phyloP scores from a whole-genome alignment of 2,113 vertebrate species.

The Tympanuchus pallidicinctus region DNA sequence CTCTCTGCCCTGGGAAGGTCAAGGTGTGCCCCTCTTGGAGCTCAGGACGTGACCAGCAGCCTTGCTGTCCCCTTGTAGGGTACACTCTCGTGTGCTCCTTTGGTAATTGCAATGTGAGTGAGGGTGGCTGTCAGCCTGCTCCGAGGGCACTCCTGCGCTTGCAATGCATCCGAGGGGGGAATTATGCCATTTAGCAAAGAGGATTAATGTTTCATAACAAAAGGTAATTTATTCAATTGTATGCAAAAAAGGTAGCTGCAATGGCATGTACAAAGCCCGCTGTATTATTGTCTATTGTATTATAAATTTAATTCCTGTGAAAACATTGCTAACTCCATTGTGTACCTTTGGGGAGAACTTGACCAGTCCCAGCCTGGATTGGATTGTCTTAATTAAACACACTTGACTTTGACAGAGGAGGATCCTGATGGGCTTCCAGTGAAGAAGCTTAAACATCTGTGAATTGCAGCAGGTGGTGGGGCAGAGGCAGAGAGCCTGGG shows the following conservation, averaged over 20 bases:
- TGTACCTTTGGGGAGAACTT: slow-evolving; percentile 68
- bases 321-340: slow-evolving; percentile 61
- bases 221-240: slow-evolving; percentile 81
- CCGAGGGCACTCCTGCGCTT: slow-evolving; percentile 50
- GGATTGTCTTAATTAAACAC: slow-evolving; percentile 70
- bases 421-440: slow-evolving; percentile 54
- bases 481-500: not conserved
- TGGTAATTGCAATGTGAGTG: fast-evolving
- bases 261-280: slow-evolving; percentile 19
- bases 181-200: slow-evolving; percentile 78
- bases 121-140: slow-evolving; percentile 39
- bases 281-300: slow-evolving; percentile 65
- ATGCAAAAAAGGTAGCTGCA: slow-evolving; percentile 74
- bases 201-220: slow-evolving; percentile 82
- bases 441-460: not conserved
- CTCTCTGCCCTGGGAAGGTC: not conserved
- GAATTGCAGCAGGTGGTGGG: not conserved
- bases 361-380: slow-evolving; percentile 69
- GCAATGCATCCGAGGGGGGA: slow-evolving; percentile 61
- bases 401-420: slow-evolving; percentile 70
- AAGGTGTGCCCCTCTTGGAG: not conserved
- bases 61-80: fast-evolving
- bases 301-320: slow-evolving; percentile 72
- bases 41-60: not conserved
- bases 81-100: not conserved